These are phyloP conservation scores for Polydrusus cervinus DNA, from an alignment of 2,888 invertebrate species.

Conservation along the genomic window DNA sequence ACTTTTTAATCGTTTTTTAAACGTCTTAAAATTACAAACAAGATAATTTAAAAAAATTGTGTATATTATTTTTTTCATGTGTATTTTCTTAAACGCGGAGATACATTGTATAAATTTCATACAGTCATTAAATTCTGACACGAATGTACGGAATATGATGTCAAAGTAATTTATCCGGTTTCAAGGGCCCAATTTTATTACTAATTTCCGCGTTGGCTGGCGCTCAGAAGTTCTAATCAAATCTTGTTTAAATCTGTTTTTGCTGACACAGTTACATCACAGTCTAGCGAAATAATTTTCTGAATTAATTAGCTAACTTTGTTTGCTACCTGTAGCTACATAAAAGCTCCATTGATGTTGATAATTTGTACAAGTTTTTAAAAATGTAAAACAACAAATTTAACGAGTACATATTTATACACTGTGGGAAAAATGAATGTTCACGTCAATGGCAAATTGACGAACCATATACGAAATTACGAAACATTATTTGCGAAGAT, in stretches of 20 bases:
- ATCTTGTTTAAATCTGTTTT: constrained; percentile 38
- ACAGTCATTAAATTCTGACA: background rate
- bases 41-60: no score
- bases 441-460: no score
- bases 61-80: no score
- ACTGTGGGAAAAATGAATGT: no score
- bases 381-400: background rate
- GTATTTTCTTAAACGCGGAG: no score
- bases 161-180: constrained; percentile 29
- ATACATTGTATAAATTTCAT: background rate
- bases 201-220: constrained; percentile 25
- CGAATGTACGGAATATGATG: background rate
- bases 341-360: background rate
- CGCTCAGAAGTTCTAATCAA: constrained; percentile 19
- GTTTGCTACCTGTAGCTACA: constrained; percentile 11
- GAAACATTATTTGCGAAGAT: no score
- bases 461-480: no score
- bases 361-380: background rate
- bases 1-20: no score
- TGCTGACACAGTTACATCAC: constrained; percentile 30
- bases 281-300: constrained; percentile 13
- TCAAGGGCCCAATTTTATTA: constrained; percentile 32
- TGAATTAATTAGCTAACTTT: constrained; percentile 22
- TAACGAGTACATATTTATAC: no score
- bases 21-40: no score